Base-by-base conservation (phyloP, 2,888 invertebrate genomes). In the Ephialtes manifestator region DNA sequence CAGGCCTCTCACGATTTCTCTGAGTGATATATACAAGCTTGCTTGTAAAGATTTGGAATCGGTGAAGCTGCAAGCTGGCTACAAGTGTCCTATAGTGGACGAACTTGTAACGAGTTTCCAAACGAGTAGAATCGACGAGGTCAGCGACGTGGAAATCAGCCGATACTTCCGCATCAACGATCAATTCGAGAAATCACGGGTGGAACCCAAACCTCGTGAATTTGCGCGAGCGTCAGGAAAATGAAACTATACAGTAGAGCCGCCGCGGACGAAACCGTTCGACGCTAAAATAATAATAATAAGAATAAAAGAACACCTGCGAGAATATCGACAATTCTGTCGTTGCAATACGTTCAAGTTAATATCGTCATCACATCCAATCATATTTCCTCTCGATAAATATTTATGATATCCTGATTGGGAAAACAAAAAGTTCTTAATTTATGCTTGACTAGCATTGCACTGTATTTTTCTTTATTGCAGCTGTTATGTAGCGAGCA, bases 101-200 rank as follows among this genome's bases (percentile, higher is more conserved):
- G 63, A 85, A 75, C 80, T 84, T 48, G 80, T 78, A 88, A 86
- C 87, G 85, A 84, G 82, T 89, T 88, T 87, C 84, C 85, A 76
- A 83, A 83, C 78, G 81, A 85, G 75, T 83, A 63, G 65, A 81
- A 85, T 80, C 83, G 74, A 58, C 70, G 53, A 81, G 75, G 70
- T 31, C 89, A 86, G 80, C 87, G 79, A 77, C 31, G 86, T 77
- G 88, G 84, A 89, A 85, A 89, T 83, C 83, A 81, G 78, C 90
- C 90, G 77, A 91, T 91, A 74, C 89, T 89, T 87, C 84, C 87
- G 77, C 87, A 83, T 86, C 84, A 79, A 35, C 83, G 87, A 86
- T 84, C 86, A 78, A 85, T 88, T 85, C 74, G 65, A 58, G 79
- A 60, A 53, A 63, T 39, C 60, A 31, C 10, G 8, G 39, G 39